A percentile compares a stretch with the other conserved stretches of the same genome.
Evolutionary conservation across 2,113 vertebrate species (phyloP).

Genomic region (Zosterops japonicus): DNA sequence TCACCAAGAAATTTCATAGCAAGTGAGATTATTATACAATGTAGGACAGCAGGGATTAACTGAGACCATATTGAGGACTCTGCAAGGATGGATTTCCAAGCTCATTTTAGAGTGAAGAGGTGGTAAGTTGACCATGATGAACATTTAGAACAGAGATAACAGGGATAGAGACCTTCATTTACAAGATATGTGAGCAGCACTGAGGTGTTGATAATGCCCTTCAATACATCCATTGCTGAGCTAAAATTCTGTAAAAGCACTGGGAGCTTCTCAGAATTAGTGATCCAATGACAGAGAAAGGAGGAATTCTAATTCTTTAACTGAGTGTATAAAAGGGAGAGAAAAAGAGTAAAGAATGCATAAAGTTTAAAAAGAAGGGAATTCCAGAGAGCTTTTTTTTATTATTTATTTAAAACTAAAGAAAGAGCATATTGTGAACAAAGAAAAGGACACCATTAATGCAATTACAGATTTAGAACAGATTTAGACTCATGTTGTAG

Average conservation of each 20-base stretch:
- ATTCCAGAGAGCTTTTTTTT: neutral
- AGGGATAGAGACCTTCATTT: neutral
- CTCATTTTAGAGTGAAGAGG: neutral
- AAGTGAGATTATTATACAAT: neutral
- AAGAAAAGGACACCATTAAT: conserved; percentile 24
- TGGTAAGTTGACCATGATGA: neutral
- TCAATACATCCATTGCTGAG: neutral
- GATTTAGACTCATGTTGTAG: neutral
- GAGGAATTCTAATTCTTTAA: neutral
- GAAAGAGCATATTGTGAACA: neutral
- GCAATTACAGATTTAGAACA: conserved; percentile 37
- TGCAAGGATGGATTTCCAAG: neutral
- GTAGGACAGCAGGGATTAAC: neutral
- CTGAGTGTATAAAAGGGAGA: neutral
- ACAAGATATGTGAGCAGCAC: neutral
- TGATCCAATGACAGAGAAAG: neutral
- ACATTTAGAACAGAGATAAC: neutral
- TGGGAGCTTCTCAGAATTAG: neutral
- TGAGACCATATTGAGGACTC: neutral
- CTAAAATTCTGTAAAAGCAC: neutral
- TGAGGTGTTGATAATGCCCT: neutral
- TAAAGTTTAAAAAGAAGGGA: neutral
- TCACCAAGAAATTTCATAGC: neutral
- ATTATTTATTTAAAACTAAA: neutral
- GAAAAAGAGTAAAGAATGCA: neutral